Evolutionary conservation across 2,113 vertebrate species (phyloP), one percentile per base, ranked within the genome.

Genomic region (Actenoides lindsayi): DNA sequence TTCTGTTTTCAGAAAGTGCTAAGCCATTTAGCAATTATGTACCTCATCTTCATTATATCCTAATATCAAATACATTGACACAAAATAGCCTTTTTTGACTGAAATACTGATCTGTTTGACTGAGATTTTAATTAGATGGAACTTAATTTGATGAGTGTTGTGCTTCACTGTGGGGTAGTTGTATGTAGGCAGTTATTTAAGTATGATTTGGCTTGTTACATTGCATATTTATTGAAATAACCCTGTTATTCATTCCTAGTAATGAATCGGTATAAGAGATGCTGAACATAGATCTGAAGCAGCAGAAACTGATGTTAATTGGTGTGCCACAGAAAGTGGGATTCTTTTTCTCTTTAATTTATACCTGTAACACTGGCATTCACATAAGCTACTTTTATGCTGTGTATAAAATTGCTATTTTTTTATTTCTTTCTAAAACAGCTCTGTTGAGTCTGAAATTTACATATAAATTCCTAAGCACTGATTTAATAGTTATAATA

Each of bases 151-250:
- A 69, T 78, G 48, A 63, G 33, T 69, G 63, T 70, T 80, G 31
- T 76, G n/a, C 48, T 82, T 44, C 77, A 69, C 57, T 81, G 41
- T 90, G 68, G 48, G 54, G 19, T 60, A 37, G 25, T 84, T 86
- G 27, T 37, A 78, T 53, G 37, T 71, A 88, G 62, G 33, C 60
- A 75, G 77, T 56, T 92, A 60, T 14, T 19, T 57, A 90, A 92
- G 13, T 37, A 16, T 35, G 14, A 54, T 89, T 81, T 89, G 8
- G 1, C 9, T 65, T 71, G 87, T 65, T 83, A 79, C 82, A 78
- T 64, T 81, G 37, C n/a, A 48, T 93, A 92, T 92, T 89, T 93
- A 91, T 76, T 94, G 51, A 76, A 93, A 95, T 78, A 80, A 27
- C 14, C 14, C 23, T 85, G 28, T 81, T 86, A 87, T 67, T 92